phyloP scores from a whole-genome alignment of 2,888 invertebrate species.

The Polymixis lichenea region DNA sequence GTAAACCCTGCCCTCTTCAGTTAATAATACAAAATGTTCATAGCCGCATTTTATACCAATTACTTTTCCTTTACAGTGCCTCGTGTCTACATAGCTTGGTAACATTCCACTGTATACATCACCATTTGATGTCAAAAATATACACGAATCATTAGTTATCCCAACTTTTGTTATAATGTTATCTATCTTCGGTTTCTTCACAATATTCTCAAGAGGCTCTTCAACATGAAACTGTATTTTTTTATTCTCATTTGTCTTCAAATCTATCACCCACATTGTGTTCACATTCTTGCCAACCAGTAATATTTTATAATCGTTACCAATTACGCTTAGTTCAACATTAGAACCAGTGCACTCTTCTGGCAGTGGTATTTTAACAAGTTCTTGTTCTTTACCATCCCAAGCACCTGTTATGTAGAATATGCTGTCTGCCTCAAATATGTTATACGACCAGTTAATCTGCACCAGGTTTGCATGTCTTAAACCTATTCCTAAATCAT shows the following conservation, averaged over 20 bases:
- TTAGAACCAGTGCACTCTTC: conserved; percentile 61
- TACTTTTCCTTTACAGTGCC: conserved; percentile 87
- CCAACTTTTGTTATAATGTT: conserved; percentile 73
- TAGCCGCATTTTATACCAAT: conserved; percentile 94
- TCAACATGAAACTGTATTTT: conserved; percentile 73
- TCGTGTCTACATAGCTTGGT: conserved; percentile 91
- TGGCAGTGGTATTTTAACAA: conserved; percentile 74
- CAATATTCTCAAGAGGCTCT: conserved; percentile 64
- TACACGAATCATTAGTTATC: conserved; percentile 72
- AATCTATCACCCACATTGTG: conserved; percentile 75
- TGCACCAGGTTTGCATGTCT: conserved; percentile 69
- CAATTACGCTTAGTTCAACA: conserved; percentile 72
- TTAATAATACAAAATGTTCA: conserved; percentile 94
- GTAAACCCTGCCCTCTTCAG: conserved; percentile 93
- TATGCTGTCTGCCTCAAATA: conserved; percentile 72
- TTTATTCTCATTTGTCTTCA: conserved; percentile 70
- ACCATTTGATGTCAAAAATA: conserved; percentile 78
- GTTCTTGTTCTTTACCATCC: conserved; percentile 73
- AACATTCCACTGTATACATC: conserved; percentile 90
- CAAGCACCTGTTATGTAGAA: conserved; percentile 81
- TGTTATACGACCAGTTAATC: conserved; percentile 85
- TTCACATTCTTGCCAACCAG: conserved; percentile 70
- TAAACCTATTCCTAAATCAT: conserved; percentile 57
- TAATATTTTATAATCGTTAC: conserved; percentile 81
- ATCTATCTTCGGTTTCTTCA: conserved; percentile 70